Evolutionary conservation across 2,113 vertebrate species (phyloP).

Genomic region (Panurus biarmicus): DNA sequence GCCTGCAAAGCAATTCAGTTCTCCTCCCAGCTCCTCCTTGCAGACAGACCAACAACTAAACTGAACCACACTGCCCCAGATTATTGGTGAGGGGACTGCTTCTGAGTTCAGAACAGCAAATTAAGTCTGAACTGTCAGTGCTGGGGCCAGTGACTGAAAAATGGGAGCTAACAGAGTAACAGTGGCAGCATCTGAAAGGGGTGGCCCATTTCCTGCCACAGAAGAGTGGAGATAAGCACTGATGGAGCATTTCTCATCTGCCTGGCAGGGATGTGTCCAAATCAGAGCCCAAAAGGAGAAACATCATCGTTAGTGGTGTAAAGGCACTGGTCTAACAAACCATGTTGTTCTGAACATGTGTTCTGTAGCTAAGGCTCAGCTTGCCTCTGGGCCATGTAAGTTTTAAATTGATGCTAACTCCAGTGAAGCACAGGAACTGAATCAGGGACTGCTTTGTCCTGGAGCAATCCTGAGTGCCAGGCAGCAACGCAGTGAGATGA

Average conservation of each 20-base stretch:
- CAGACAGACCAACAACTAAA: neutral
- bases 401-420: slow-evolving; percentile 10
- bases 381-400: slow-evolving; percentile 4
- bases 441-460: slow-evolving; percentile 14
- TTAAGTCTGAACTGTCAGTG: neutral
- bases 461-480: neutral
- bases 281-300: neutral
- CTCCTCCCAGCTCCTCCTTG: neutral
- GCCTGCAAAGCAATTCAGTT: neutral
- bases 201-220: neutral
- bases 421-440: neutral
- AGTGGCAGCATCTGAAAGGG: neutral
- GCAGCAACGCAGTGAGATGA: neutral
- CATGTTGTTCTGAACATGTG: neutral
- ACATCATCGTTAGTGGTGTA: neutral
- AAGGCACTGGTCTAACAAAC: neutral
- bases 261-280: neutral
- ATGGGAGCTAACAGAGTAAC: neutral
- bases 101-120: slow-evolving; percentile 3
- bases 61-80: neutral
- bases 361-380: slow-evolving; percentile 29
- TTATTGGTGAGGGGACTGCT: neutral
- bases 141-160: neutral
- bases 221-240: slow-evolving; percentile 3
- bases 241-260: neutral